Conservation (phyloP, 2,113 vertebrate genomes). For the Cheilinus undulatus region DNA sequence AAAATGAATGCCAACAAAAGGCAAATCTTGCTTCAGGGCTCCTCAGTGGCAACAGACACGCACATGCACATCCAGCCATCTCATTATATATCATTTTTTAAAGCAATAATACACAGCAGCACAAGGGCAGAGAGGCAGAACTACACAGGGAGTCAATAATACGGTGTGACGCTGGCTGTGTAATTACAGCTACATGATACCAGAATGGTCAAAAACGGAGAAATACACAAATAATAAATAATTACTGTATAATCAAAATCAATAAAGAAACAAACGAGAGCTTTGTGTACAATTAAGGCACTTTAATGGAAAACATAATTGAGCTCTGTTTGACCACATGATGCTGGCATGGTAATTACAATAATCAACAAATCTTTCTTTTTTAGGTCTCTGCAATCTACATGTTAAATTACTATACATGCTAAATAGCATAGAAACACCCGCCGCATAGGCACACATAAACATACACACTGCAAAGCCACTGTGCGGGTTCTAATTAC, state of each 20-base stretch:
- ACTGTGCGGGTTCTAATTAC: constrained; percentile 18
- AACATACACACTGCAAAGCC: background rate
- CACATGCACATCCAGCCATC: constrained; percentile 24
- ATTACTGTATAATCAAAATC: constrained; percentile 45
- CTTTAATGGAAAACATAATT: constrained; percentile 19
- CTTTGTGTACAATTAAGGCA: constrained; percentile 11
- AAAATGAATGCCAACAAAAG: constrained; percentile 36
- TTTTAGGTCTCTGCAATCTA: constrained; percentile 12
- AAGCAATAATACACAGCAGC: constrained; percentile 9
- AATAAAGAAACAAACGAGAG: constrained; percentile 39
- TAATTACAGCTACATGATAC: constrained; percentile 47
- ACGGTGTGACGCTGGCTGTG: constrained; percentile 1
- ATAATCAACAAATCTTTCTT: background rate
- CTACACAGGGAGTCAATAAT: constrained; percentile 42
- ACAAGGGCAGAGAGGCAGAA: constrained; percentile 43
- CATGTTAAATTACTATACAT: constrained; percentile 11
- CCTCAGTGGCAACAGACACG: constrained; percentile 17
- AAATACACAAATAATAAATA: constrained; percentile 43
- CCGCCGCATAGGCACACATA: constrained; percentile 2
- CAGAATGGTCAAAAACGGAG: constrained; percentile 37
- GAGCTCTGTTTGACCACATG: background rate
- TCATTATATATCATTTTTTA: constrained; percentile 44
- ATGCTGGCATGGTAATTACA: constrained; percentile 25
- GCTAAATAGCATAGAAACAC: constrained; percentile 10
- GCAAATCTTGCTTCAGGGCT: constrained; percentile 17